Base-by-base conservation (phyloP, 2,113 vertebrate genomes). In the Gobius niger region DNA sequence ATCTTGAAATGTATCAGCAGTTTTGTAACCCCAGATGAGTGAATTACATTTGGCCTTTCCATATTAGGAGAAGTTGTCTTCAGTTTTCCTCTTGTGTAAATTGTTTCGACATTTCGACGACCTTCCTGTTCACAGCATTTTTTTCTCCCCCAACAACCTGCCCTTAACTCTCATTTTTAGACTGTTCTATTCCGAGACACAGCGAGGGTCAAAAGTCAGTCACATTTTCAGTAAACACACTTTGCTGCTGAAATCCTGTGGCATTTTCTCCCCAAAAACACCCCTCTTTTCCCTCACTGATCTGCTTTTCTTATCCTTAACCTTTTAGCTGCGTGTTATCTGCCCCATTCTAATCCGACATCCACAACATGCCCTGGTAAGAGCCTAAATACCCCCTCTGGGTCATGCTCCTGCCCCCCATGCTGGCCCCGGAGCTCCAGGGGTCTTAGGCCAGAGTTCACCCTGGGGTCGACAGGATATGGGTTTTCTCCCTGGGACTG, bases 381-480 rank as follows among this genome's bases (percentile, higher is more conserved):
- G 70, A 77, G 70, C 66, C 75, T 62, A 15, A 72, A 70, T 60
- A 71, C 61, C 56, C 67, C 54, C 9, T 19, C 72, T 46, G 41
- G 44, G 60, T 42, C 65, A 40, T 15, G 18, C 14, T 68, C 76
- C 76, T 75, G 62, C 52, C 52, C 52, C 52, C 52, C 24, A 34
- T 11, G 52, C 75, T n/a, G 65, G 83, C 89, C 85, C 24, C 73
- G 57, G 44, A 76, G 77, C 81, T 76, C 81, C 77, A 71, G 83
- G 89, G 87, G 52, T 92, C 85, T 89, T 81, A 81, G 90, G 91
- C 83, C 84, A 88, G 83, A 91, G 93, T 91, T 90, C 89, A 79
- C 59, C 62, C 54, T 51, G 84, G 82, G 92, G 93, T 92, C 89
- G 91, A 88, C 89, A 92, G 93, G 91, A 94, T 93, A 90, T 90